These are phyloP conservation scores for Archips xylosteana DNA, from an alignment of 2,888 invertebrate genomes.

Conservation along the genomic window DNA sequence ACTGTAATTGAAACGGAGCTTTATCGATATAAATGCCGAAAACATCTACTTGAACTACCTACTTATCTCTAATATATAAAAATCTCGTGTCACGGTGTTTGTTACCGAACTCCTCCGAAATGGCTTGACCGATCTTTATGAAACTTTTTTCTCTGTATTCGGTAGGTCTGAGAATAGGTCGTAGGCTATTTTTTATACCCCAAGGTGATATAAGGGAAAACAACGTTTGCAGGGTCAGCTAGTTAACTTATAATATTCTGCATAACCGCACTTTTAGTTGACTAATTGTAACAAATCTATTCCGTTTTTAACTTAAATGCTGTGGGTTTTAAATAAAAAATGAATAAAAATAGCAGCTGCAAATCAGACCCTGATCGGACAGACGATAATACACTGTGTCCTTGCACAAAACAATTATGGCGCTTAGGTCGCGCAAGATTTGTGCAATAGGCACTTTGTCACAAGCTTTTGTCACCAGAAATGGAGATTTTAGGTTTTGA, in stretches of 20 bases:
- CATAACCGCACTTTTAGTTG: background rate
- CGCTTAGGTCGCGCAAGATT: slow-evolving; percentile 67
- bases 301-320: slow-evolving; percentile 54
- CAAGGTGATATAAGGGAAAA: too few species aligned
- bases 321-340: slow-evolving; percentile 61
- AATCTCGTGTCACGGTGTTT: too few species aligned
- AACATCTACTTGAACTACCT: background rate
- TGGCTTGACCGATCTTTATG: too few species aligned
- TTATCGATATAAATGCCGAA: background rate
- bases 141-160: too few species aligned
- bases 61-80: too few species aligned
- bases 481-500: slow-evolving; percentile 56
- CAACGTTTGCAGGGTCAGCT: too few species aligned
- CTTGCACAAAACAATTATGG: slow-evolving; percentile 82
- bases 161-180: too few species aligned
- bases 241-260: background rate
- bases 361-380: slow-evolving; percentile 66
- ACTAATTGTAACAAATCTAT: slow-evolving; percentile 48
- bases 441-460: slow-evolving; percentile 67
- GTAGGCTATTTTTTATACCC: too few species aligned
- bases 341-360: slow-evolving; percentile 75
- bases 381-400: slow-evolving; percentile 73
- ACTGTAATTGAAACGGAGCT: slow-evolving; percentile 22
- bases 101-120: too few species aligned
- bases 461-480: slow-evolving; percentile 62